Evolutionary conservation across 2,888 invertebrate species (phyloP), one percentile per base, ranked within the genome.

Genomic region (Dasysyrphus albostriatus): DNA sequence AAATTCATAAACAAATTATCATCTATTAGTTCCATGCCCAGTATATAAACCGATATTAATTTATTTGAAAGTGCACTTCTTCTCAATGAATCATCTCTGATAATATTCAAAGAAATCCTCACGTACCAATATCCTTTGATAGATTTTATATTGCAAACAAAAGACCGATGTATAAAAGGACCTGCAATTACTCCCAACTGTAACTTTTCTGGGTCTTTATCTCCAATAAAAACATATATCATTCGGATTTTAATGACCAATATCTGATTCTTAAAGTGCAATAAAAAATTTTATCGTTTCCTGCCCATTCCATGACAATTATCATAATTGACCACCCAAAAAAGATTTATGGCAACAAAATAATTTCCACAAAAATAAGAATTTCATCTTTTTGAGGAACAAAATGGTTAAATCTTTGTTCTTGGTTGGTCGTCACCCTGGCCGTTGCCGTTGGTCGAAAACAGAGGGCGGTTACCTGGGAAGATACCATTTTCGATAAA

Each of bases 251-350:
- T 87, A 74, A 87, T 78, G 78, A 34, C 24, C 77, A 44, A 63
- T 37, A 34, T 42, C 39, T 24, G 61, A 61, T 61, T 19, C 61
- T 58, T 58, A 49, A 29, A 74, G 14, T 61, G 24, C 37, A 59
- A 69, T 82, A 77, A 81, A 84, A 49, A 42, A 82, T 69, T 73
- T 85, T 85, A 81, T 85, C 77, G 32, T 12, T 12, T 29, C n/a
- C 44, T 47, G 32, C 58, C 54, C 59, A 54, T 56, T 54, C 59
- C 47, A 16, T 16, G 3, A 85, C 77, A 82, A 85, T 85, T 78
- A 85, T 82, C 82, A 82, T 87, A 87, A 87, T 87, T 82, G 82
- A 73, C 78, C n/a, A n/a, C 77, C 59, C 16, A 63, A 49, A 51
- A 63, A 85, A 70, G 78, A 82, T 78, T 82, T 85, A 85, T 84